Base-by-base conservation (phyloP, 2,113 vertebrate species). In the Indicator maculatus region DNA sequence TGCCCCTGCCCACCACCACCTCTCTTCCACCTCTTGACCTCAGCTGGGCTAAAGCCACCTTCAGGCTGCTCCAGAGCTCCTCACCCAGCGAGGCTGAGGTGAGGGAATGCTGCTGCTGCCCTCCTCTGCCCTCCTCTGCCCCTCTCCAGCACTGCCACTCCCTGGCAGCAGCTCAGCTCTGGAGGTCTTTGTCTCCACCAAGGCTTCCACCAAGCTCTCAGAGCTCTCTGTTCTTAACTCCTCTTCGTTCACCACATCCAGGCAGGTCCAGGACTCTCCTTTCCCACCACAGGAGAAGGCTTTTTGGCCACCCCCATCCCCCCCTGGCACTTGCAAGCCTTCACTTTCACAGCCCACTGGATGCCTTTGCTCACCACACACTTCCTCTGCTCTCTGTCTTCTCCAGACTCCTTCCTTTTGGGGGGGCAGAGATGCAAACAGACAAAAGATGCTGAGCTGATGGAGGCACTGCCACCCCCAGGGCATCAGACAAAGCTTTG, bases 91-190 rank as follows among this genome's bases (percentile, higher is more conserved):
- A 18, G 30, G 39, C 61, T 1, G 39, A 33, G 67, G 12, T 6
- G 52, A 19, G 15, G 7, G 39, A 3, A 13, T 63, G 20, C 36
- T 2, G 2, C 39, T 10, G 2, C 24, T 3, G 3, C 20, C 13
- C 33, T 33, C 60, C 18, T 8, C 24, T 3, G 3, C 20, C 13
- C 33, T 33, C 60, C 18, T 8, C 59, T 3, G 39, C 14, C 24
- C 15, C 1, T 28, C 1, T 0, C 41, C 53, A 3, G 44, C 5
- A 53, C 69, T 36, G 9, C 56, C 1, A 41, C 39, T 5, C 9
- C 10, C 47, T 23, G 12, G 47, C 33, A 50, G 70, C 45, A 28
- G 18, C 30, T n/a, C 41, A 3, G 41, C 56, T 13, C 50, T 31
- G 3, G 69, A 55, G 14, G 47, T 15, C 15, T 52, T 75, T 28